Evolutionary conservation across 2,888 invertebrate genomes (phyloP).

Genomic region (Ecliptopera silaceata): DNA sequence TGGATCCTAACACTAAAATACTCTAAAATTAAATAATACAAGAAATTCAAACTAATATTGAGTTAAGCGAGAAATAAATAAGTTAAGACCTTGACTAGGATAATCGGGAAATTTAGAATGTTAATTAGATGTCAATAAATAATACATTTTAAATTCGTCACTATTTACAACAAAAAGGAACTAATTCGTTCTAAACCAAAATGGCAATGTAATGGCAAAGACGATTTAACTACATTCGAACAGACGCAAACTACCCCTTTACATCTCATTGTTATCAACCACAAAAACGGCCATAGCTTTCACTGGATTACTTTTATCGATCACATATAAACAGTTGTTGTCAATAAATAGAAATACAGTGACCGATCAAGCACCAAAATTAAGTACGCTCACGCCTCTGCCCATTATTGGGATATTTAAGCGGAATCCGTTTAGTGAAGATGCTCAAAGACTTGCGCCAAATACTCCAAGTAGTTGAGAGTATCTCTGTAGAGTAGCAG

Average conservation of each 20-base stretch:
- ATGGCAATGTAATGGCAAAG: slow-evolving; percentile 82
- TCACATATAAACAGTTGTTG: slow-evolving; percentile 5
- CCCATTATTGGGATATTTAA: slow-evolving; percentile 46
- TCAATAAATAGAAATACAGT: slow-evolving; percentile 23
- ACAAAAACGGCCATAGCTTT: not conserved
- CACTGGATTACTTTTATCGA: slow-evolving; percentile 3
- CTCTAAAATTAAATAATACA: slow-evolving; percentile 62
- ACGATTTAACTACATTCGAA: slow-evolving; percentile 67
- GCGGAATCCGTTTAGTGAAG: slow-evolving; percentile 51
- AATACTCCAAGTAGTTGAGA: slow-evolving; percentile 68
- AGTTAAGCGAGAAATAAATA: slow-evolving; percentile 71
- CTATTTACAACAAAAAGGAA: slow-evolving; percentile 81
- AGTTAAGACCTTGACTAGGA: slow-evolving; percentile 80
- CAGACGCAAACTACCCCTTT: slow-evolving; percentile 59
- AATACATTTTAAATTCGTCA: slow-evolving; percentile 75
- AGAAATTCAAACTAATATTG: slow-evolving; percentile 65
- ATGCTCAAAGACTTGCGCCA: slow-evolving; percentile 64
- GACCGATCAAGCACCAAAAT: slow-evolving; percentile 42
- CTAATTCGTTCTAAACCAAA: slow-evolving; percentile 79
- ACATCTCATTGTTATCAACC: slow-evolving; percentile 48
- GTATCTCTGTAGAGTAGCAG: slow-evolving; percentile 69
- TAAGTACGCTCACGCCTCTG: slow-evolving; percentile 44
- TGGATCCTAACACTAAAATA: slow-evolving; percentile 65
- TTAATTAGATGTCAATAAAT: slow-evolving; percentile 68
- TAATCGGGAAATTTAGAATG: slow-evolving; percentile 75